phyloP scores from a whole-genome alignment of 2,888 invertebrate genomes.

The Sarcophaga caerulescens region DNA sequence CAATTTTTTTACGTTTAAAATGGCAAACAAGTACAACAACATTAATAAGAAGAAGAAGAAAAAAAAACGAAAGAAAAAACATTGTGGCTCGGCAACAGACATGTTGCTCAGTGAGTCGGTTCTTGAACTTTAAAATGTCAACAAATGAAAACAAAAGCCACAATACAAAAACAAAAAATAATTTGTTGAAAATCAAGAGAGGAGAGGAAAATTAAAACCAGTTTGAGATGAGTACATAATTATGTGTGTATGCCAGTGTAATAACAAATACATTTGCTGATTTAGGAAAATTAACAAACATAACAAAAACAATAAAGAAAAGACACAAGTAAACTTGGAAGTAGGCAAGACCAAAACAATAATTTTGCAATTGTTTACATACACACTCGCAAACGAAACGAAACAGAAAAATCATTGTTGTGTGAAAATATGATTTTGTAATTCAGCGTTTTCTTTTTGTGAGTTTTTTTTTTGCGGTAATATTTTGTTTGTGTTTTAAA shows the following conservation, averaged over 20 bases:
- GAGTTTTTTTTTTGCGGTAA: not conserved
- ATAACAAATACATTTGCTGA: too few species aligned
- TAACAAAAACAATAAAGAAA: not conserved
- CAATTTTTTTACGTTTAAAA: not conserved
- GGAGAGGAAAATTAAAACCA: not conserved
- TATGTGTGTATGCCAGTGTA: not conserved
- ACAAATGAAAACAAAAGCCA: conserved; percentile 44
- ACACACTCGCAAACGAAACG: not conserved
- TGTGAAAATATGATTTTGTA: conserved; percentile 13
- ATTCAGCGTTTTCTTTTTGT: not conserved
- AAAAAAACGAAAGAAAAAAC: not conserved
- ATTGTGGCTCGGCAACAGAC: conserved; percentile 20
- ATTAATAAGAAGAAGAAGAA: not conserved
- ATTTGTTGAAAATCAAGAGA: conserved; percentile 11
- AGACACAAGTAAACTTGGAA: conserved; percentile 14
- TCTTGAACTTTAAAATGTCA: conserved; percentile 59
- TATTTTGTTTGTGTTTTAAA: not conserved
- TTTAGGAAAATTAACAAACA: not conserved
- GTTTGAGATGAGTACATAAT: not conserved
- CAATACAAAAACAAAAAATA: not conserved
- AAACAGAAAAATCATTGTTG: not conserved
- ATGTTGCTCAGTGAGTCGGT: conserved; percentile 37
- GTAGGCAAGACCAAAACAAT: not conserved
- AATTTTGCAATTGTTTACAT: not conserved
- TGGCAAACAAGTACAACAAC: not conserved